Base-by-base conservation (phyloP, 2,797 vertebrate genomes). In the Acipenser transmontanus region DNA sequence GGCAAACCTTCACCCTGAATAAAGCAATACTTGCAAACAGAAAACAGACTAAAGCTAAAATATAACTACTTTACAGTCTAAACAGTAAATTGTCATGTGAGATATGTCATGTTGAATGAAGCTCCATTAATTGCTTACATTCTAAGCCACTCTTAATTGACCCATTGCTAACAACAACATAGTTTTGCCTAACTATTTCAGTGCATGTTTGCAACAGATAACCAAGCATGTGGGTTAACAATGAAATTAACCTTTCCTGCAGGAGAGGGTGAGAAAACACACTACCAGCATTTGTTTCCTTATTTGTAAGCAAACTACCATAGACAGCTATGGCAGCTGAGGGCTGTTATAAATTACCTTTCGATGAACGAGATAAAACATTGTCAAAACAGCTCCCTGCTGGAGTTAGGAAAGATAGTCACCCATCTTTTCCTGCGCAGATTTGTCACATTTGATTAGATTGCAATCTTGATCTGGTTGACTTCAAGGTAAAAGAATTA, bases 321-420 rank as follows among this genome's bases (percentile, higher is more conserved):
- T 67, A 79, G 74, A 75, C 73, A 86, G 71, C 70, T 81, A 69
- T 34, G 69, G 77, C 79, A 82, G 84, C 86, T 90, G 79, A 76
- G 88, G 87, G 89, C 80, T 81, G 85, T 87, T 88, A 86, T 92
- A 90, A 88, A 90, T 91, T 88, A 89, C 87, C 79, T 85, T 77
- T 68, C 65, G 90, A 92, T 91, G 84, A 81, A 77, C 69, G 71
- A 70, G 89, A 92, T 92, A 78, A 91, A 88, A 84, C 84, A 82
- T 77, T 92, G 89, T 91, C 89, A 91, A 72, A 79, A 75, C 72
- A 73, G 61, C 66, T 56, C 47, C 61, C 68, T 71, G 65, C 66
- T 70, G 74, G 49, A 61, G 64, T 75, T 68, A 70, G 66, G 60
- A 68, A 77, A 71, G 68, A 61, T 65, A 63, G 66, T 65, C 69